Conservation (phyloP, 1,140 invertebrate species). For the Nylanderia fulva region DNA sequence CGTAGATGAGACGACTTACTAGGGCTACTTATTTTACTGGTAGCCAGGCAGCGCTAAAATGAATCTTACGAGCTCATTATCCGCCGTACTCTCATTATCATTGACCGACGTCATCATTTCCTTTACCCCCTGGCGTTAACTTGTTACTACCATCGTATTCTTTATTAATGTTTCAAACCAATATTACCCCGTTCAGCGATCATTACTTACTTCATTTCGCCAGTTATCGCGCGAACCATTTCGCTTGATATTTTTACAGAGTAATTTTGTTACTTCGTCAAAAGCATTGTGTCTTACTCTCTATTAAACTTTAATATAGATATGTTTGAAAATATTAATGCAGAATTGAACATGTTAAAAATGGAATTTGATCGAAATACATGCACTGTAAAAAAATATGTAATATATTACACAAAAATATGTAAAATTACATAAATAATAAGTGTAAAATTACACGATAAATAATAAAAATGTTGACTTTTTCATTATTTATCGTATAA, state of each 20-base stretch:
- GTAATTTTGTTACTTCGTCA: neutral
- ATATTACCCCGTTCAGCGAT: constrained; percentile 12
- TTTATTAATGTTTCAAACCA: constrained; percentile 22
- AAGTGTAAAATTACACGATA: too few species aligned
- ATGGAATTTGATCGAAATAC: neutral
- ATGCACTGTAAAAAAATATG: too few species aligned
- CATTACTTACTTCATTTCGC: constrained; percentile 41
- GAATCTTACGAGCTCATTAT: constrained; percentile 55
- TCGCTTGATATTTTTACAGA: neutral
- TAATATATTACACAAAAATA: too few species aligned
- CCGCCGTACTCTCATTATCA: constrained; percentile 40
- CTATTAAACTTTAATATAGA: neutral
- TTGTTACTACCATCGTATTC: constrained; percentile 26
- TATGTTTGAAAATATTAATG: neutral
- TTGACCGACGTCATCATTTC: constrained; percentile 20
- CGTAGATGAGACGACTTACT: constrained; percentile 15
- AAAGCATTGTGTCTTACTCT: neutral
- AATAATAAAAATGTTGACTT: too few species aligned
- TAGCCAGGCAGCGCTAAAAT: constrained; percentile 13
- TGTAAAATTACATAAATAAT: too few species aligned
- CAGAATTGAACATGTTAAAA: neutral
- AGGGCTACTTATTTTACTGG: constrained; percentile 19
- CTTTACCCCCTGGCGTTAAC: constrained; percentile 32
- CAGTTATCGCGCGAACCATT: neutral
- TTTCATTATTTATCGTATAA: too few species aligned